phyloP scores from a whole-genome alignment of 2,113 vertebrate species.

The Cichladusa arquata region DNA sequence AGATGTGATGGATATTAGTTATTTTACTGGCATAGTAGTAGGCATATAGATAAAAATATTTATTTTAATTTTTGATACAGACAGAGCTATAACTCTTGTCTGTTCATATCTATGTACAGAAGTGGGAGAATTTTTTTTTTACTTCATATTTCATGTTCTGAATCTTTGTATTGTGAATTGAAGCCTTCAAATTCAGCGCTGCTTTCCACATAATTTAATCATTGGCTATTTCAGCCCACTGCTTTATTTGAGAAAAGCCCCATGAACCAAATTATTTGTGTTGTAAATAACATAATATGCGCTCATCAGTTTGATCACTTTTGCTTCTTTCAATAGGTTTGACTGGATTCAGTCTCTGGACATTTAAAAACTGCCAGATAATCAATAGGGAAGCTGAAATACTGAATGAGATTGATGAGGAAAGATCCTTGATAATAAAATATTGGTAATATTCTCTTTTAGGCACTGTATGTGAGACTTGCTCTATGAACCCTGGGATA shows the following conservation, averaged over 20 bases:
- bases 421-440: constrained; percentile 34
- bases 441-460: not conserved
- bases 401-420: constrained; percentile 61
- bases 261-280: constrained; percentile 62
- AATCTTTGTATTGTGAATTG: not conserved
- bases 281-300: constrained; percentile 65
- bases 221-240: constrained; percentile 48
- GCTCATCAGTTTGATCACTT: constrained; percentile 65
- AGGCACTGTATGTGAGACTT: not conserved
- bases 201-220: constrained; percentile 60
- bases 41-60: not conserved
- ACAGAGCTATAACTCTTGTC: not conserved
- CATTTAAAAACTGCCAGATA: constrained; percentile 69
- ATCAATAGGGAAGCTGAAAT: constrained; percentile 67
- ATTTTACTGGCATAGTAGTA: not conserved
- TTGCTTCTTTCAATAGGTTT: constrained; percentile 68
- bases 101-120: not conserved
- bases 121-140: not conserved
- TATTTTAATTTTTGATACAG: not conserved
- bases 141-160: constrained; percentile 1
- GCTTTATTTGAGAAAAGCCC: constrained; percentile 59
- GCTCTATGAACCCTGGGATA: not conserved
- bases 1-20: not conserved
- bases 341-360: constrained; percentile 64
- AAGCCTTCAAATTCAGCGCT: constrained; percentile 18